A percentile compares a stretch with the other conserved stretches of the same genome.
Evolutionary conservation across 2,888 invertebrate species (phyloP).

Genomic region (Cactoblastis cactorum): DNA sequence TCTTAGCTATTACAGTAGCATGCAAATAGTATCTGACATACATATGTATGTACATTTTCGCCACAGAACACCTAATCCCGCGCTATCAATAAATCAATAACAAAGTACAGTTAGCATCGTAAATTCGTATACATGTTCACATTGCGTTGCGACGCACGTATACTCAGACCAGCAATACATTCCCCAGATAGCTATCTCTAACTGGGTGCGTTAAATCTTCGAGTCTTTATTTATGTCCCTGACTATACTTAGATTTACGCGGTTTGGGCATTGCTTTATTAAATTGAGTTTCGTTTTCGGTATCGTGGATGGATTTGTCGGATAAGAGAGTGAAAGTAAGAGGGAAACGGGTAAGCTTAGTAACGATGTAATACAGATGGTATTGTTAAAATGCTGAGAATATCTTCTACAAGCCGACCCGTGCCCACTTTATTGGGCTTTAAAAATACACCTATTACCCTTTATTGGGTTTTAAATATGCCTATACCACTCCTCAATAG

Average conservation of each 20-base stretch:
- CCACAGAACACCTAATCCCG: neutral
- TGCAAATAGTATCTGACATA: neutral
- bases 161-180: slow-evolving; percentile 51
- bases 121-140: slow-evolving; percentile 38
- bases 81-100: slow-evolving; percentile 23
- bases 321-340: neutral
- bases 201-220: slow-evolving; percentile 53
- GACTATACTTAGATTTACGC: slow-evolving; percentile 34
- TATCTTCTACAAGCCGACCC: no score
- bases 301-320: neutral
- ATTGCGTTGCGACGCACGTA: slow-evolving; percentile 39
- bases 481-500: no score
- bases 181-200: slow-evolving; percentile 51
- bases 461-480: no score
- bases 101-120: slow-evolving; percentile 30
- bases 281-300: slow-evolving; percentile 5
- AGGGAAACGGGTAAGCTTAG: no score
- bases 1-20: no score
- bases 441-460: no score
- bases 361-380: no score
- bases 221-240: slow-evolving; percentile 44
- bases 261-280: slow-evolving; percentile 12
- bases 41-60: neutral
- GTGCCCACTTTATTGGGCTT: no score
- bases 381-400: no score